These are phyloP conservation scores for Neopipo cinnamomea DNA, from an alignment of 2,113 vertebrate genomes.

Conservation along the genomic window DNA sequence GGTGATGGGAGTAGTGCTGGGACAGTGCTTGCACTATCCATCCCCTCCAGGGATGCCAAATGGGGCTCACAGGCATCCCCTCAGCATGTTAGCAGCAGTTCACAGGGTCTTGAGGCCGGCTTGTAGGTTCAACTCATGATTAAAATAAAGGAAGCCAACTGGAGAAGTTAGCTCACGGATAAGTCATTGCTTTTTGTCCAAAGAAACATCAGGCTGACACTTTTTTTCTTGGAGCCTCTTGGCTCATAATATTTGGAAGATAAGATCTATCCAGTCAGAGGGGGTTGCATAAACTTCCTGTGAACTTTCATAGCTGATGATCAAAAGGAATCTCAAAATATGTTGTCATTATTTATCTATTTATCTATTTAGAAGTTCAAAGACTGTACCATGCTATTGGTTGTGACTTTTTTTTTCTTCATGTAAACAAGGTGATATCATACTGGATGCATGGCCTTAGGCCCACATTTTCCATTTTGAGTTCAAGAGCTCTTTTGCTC, in stretches of 20 bases:
- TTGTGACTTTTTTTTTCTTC: neutral
- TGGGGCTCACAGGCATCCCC: neutral
- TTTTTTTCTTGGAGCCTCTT: conserved; percentile 11
- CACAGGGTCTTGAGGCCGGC: neutral
- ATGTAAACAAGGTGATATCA: neutral
- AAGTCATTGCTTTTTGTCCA: neutral
- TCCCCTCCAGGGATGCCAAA: neutral
- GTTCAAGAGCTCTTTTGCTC: neutral
- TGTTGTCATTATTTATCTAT: conserved; percentile 13
- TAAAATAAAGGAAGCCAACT: neutral
- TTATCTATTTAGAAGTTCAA: neutral
- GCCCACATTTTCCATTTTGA: neutral
- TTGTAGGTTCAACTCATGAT: neutral
- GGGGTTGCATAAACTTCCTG: conserved; percentile 44
- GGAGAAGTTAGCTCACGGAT: neutral
- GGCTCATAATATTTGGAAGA: conserved; percentile 31
- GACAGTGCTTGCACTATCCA: neutral
- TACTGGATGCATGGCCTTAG: neutral
- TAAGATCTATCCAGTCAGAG: conserved; percentile 6
- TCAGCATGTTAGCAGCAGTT: neutral
- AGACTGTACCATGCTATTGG: neutral
- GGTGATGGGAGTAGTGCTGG: neutral
- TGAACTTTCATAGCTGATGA: conserved; percentile 13
- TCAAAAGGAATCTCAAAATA: conserved; percentile 41
- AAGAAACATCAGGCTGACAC: neutral